These are phyloP conservation scores for Schizothorax lantsangensis DNA, from an alignment of 2,797 vertebrate species.

Conservation along the genomic window DNA sequence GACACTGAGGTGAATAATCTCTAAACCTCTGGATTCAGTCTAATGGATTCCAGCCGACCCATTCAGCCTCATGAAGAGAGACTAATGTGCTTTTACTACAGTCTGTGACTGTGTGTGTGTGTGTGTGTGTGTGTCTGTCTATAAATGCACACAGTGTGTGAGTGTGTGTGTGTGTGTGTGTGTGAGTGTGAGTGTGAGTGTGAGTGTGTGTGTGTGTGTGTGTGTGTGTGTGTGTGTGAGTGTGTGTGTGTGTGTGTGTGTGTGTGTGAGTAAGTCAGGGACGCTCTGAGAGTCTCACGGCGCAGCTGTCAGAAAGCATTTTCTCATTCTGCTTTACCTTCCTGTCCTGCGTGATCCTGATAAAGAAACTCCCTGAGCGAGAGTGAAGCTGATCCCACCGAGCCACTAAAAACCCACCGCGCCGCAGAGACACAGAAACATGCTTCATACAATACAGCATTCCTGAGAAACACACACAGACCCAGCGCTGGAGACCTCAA, in stretches of 20 bases:
- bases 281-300: background rate
- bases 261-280: background rate
- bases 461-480: constrained; percentile 7
- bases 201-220: no score
- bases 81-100: constrained; percentile 14
- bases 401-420: background rate
- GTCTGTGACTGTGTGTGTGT: background rate
- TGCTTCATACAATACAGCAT: background rate
- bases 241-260: background rate
- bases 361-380: constrained; percentile 21
- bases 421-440: background rate
- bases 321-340: constrained; percentile 14
- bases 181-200: no score
- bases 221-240: no score
- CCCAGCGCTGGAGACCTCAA: background rate
- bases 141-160: no score
- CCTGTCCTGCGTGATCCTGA: constrained; percentile 34
- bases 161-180: no score
- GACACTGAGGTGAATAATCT: constrained; percentile 18
- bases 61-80: constrained; percentile 17
- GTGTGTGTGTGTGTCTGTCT: no score
- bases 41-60: constrained; percentile 2
- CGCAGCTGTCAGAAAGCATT: constrained; percentile 23
- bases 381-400: constrained; percentile 3
- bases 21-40: constrained; percentile 26